Base-by-base conservation (phyloP, 2,888 invertebrate species). In the Dryomyza anilis region DNA sequence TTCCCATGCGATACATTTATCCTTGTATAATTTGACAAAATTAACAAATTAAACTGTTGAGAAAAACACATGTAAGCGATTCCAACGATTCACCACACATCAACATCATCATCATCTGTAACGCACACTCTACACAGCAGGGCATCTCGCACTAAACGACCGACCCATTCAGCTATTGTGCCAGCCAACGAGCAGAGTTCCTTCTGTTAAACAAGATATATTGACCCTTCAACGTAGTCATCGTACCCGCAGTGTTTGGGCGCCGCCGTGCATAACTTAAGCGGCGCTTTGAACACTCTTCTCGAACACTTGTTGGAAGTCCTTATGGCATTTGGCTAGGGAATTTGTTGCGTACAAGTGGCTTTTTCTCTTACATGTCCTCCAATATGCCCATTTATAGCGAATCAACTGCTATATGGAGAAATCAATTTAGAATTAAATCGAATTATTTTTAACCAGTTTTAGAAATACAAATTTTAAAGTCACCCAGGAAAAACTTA, bases 61-160 rank as follows among this genome's bases (percentile, higher is more conserved):
- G n/a, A n/a, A n/a, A n/a, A 63, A 46, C 46, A 55, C 63, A 56
- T 27, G 53, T 63, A 63, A 64, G 52, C 58, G 67, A n/a, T 65
- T 65, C 63, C 65, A 64, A 57, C 59, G 50, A 60, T 65, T 67
- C 67, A 65, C 30, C 59, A 57, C 65, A 61, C 62, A 65, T 64
- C 67, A 67, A 70, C 64, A 77, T 76, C 78, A 78, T 76, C 77
- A 78, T 77, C 77, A 78, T 78, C 78, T 77, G 77, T 78, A 78
- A 77, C 27, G 16, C 73, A 73, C 74, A 76, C 73, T 67, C 71
- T 73, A 72, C 76, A 65, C 77, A 77, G 77, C 78, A 71, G 72
- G 76, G 69, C 73, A 78, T 76, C 78, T 69, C 70, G 23, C 16
- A 4, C 52, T 33, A 23, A n/a, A n/a, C n/a, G n/a, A n/a, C n/a